phyloP scores from a whole-genome alignment of 2,888 invertebrate species.

The Hydraecia micacea region DNA sequence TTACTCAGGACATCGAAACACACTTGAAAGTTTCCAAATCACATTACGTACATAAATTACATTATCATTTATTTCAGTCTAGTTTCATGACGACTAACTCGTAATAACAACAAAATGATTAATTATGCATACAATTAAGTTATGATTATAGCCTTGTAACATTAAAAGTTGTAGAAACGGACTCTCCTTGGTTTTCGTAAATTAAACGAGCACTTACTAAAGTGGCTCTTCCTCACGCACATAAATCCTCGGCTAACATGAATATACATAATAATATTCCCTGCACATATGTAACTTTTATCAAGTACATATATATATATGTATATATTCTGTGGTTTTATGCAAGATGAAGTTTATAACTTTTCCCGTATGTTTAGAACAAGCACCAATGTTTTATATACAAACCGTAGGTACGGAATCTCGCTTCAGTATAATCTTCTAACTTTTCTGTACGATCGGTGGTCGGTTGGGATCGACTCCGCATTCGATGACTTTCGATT shows the following conservation, averaged over 20 bases:
- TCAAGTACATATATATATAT: no score
- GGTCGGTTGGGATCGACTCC: not conserved
- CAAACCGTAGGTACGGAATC: not conserved
- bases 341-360: not conserved
- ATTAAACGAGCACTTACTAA: slow-evolving; percentile 46
- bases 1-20: slow-evolving; percentile 3
- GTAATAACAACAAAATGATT: slow-evolving; percentile 6
- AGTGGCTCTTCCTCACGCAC: slow-evolving; percentile 16
- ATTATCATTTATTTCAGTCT: not conserved
- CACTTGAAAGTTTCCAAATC: slow-evolving; percentile 31
- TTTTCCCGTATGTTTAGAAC: not conserved
- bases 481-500: not conserved
- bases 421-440: not conserved
- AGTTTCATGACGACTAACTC: not conserved
- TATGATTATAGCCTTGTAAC: not conserved
- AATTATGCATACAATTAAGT: not conserved
- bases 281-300: not conserved
- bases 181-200: slow-evolving; percentile 28
- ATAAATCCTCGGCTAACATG: slow-evolving; percentile 2
- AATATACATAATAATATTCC: slow-evolving; percentile 3
- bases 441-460: not conserved
- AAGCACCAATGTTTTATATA: not conserved
- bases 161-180: slow-evolving; percentile 17
- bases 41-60: not conserved
- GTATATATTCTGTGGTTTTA: no score